Percentiles rank a stretch among this genome's conserved stretches.
These are phyloP conservation scores for Donacobius atricapilla DNA, from an alignment of 2,113 vertebrate genomes.

Conservation along the genomic window DNA sequence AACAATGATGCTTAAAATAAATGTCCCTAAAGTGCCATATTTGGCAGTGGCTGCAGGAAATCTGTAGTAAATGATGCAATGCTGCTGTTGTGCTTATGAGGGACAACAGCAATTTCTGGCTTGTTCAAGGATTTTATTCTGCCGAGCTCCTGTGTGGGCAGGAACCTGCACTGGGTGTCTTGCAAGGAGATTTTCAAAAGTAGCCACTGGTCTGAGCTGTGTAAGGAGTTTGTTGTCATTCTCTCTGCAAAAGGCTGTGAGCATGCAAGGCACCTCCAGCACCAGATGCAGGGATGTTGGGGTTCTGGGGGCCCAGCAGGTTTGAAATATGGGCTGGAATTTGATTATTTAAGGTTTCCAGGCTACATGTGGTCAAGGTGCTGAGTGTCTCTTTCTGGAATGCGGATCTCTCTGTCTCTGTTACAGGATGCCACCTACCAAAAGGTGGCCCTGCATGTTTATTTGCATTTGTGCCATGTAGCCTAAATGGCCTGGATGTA, in stretches of 20 bases:
- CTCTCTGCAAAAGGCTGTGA: background rate
- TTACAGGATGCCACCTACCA: background rate
- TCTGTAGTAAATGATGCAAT: background rate
- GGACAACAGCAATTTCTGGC: background rate
- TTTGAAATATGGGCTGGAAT: background rate
- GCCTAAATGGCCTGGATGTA: background rate
- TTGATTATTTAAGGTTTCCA: background rate
- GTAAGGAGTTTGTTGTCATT: background rate
- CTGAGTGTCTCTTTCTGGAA: background rate
- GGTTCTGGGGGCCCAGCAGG: background rate
- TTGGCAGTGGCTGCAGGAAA: constrained; percentile 11
- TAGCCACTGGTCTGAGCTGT: background rate
- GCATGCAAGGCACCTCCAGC: background rate
- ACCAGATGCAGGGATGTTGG: too few species aligned
- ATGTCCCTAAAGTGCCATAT: background rate
- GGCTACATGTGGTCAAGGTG: background rate
- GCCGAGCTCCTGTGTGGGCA: background rate
- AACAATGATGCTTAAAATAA: constrained; percentile 11
- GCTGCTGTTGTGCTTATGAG: background rate
- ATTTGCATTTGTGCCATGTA: background rate
- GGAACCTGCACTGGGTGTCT: background rate
- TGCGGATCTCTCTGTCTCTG: background rate
- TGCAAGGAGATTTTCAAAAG: background rate
- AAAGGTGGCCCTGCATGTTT: background rate
- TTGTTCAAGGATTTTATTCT: background rate